A percentile compares a stretch with the other conserved stretches of the same genome.
Conservation (phyloP, 2,113 vertebrate species). For the Piaya cayana region DNA sequence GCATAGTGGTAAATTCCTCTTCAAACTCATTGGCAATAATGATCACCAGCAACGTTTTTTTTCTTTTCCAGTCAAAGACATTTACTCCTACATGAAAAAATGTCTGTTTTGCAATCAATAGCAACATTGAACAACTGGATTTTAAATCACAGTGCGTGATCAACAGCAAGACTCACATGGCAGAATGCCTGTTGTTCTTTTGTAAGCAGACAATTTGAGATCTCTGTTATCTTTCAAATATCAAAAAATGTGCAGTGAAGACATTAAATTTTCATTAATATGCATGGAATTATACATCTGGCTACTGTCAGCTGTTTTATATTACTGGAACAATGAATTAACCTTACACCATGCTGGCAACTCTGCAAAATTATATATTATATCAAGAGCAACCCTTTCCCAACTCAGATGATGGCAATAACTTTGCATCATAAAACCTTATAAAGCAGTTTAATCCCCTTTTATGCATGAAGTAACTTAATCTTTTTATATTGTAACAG, state of each 20-base stretch:
- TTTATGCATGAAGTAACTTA: not conserved
- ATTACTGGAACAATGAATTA: constrained; percentile 19
- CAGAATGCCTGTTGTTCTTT: constrained; percentile 25
- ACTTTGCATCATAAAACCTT: constrained; percentile 16
- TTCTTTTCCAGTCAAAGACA: not conserved
- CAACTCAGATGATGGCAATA: not conserved
- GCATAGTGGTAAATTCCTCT: not conserved
- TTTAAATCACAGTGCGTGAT: constrained; percentile 23
- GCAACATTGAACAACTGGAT: not conserved
- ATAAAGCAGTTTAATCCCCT: constrained; percentile 6
- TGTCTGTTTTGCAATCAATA: not conserved
- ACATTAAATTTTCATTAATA: constrained; percentile 48
- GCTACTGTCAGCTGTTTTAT: constrained; percentile 14
- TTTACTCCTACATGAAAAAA: constrained; percentile 1
- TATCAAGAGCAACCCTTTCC: not conserved
- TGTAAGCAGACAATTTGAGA: not conserved
- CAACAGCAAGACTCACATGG: not conserved
- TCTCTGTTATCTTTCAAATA: constrained; percentile 20
- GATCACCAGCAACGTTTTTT: not conserved
- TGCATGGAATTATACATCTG: not conserved
- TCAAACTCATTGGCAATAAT: not conserved
- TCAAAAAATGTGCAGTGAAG: constrained; percentile 1
- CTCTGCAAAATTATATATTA: constrained; percentile 4
- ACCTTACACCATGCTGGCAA: not conserved
- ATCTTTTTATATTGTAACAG: not conserved